Base-by-base conservation (phyloP, 2,888 invertebrate species). In the Mythimna ferrago region DNA sequence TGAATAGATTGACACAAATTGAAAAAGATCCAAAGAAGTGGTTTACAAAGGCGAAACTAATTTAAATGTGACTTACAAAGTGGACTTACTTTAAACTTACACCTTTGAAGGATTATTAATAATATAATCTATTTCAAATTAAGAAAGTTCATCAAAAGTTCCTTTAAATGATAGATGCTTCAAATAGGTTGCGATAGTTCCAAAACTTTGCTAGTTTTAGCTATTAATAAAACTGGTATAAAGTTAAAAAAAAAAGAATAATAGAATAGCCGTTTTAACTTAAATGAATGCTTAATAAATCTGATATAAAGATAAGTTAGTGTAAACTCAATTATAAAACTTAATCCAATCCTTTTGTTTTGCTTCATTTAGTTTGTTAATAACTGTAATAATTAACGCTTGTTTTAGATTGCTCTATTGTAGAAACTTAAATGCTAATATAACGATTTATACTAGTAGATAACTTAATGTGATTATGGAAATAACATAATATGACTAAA, bases 61-160 rank as follows among this genome's bases (percentile, higher is more conserved):
- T 67, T 74, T 53, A 44, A 60, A 35, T 41, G 11, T 26, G 26
- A 61, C 58, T 79, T 82, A 71, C 2, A 71, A 78, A 78, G 21
- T 63, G n/a, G 19, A 60, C 35, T 63, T 11, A 48, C 4, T 41
- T 10, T 35, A 35, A 32, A 58, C 6, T 21, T 6, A 65, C 6
- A 66, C 21, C n/a, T 68, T 58, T n/a, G 14, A 48, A 3, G 19
- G 0, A 21, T 26, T 26, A 58, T 65, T 62, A 56, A 65, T 58
- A 61, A 57, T 32, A 38, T 9, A 38, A 44, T 35, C 0, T 14
- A 66, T 60, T 69, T 35, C 16, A n/a, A 54, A 64, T 64, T n/a
- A 44, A 10, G 32, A 67, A 70, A 26, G 41, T 80, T 70, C 4
- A 62, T 70, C 70, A 62, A 65, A 80, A 79, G 63, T 51, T 70